A percentile compares a stretch with the other conserved stretches of the same genome.
These are phyloP conservation scores for Trichonephila inaurata DNA, from an alignment of 1,140 invertebrate genomes.

Conservation along the genomic window DNA sequence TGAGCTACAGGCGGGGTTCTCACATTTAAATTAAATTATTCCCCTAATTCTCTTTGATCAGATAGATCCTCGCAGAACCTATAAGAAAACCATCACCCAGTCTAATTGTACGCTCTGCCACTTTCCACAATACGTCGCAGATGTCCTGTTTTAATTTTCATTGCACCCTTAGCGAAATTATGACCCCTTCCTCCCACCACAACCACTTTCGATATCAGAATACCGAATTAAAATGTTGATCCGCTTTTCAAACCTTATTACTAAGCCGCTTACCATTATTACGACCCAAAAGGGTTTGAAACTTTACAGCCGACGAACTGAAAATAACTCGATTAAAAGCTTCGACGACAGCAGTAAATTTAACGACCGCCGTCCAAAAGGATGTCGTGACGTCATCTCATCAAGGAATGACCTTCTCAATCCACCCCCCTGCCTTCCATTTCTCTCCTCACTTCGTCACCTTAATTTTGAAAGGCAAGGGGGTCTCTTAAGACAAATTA, in stretches of 20 bases:
- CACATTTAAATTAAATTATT: background rate
- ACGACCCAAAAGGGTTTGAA: constrained; percentile 22
- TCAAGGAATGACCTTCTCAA: constrained; percentile 49
- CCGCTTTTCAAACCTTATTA: constrained; percentile 48
- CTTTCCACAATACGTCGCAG: background rate
- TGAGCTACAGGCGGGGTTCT: background rate
- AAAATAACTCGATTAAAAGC: constrained; percentile 65
- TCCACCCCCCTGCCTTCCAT: background rate
- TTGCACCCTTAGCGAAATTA: constrained; percentile 10
- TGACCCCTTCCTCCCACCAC: background rate
- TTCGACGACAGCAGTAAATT: constrained; percentile 58
- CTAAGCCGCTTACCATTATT: constrained; percentile 44
- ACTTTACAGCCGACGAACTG: constrained; percentile 29
- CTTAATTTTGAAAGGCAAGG: constrained; percentile 69
- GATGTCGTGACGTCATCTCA: constrained; percentile 58
- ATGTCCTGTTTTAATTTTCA: constrained; percentile 39
- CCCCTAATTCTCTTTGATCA: background rate
- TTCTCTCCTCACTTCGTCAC: constrained; percentile 22
- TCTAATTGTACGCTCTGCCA: background rate
- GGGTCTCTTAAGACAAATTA: constrained; percentile 73
- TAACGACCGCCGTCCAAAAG: constrained; percentile 42
- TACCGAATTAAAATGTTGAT: constrained; percentile 50
- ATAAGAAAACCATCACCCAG: background rate
- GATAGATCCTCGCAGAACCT: background rate
- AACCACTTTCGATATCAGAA: constrained; percentile 11